Evolutionary conservation across 2,113 vertebrate genomes (phyloP).

Genomic region (Hyaena hyaena): DNA sequence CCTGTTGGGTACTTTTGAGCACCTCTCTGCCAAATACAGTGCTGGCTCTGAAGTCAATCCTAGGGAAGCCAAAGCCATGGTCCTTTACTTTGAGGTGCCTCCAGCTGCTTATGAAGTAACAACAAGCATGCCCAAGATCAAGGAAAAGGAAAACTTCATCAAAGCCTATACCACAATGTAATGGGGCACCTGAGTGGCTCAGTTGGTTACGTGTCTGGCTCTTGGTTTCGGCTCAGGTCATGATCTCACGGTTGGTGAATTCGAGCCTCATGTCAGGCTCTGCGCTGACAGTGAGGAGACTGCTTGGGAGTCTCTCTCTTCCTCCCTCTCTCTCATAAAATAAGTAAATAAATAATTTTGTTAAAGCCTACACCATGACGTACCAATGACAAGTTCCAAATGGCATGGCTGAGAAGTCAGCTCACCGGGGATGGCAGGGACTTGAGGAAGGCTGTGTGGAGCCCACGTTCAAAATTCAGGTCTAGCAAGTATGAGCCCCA

Average conservation of each 20-base stretch:
- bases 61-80: background rate
- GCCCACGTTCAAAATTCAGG: background rate
- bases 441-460: background rate
- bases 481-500: background rate
- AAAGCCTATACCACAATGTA: rapidly evolving
- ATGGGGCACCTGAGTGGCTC: too few relatives aligned
- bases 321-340: too few relatives aligned
- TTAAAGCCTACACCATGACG: rapidly evolving
- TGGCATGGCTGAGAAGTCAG: rapidly evolving
- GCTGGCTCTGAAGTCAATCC: background rate
- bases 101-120: background rate
- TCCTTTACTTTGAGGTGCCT: background rate
- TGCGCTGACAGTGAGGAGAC: too few relatives aligned
- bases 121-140: background rate
- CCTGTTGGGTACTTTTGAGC: background rate
- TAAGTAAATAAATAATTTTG: too few relatives aligned
- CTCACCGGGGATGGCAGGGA: background rate
- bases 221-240: too few relatives aligned
- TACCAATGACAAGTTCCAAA: background rate
- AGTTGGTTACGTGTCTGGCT: too few relatives aligned
- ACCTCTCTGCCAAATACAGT: background rate
- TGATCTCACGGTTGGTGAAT: too few relatives aligned
- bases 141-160: background rate
- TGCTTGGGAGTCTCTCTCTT: too few relatives aligned
- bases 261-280: too few relatives aligned